phyloP scores from a whole-genome alignment of 1,140 invertebrate species.

The Cephus cinctus region DNA sequence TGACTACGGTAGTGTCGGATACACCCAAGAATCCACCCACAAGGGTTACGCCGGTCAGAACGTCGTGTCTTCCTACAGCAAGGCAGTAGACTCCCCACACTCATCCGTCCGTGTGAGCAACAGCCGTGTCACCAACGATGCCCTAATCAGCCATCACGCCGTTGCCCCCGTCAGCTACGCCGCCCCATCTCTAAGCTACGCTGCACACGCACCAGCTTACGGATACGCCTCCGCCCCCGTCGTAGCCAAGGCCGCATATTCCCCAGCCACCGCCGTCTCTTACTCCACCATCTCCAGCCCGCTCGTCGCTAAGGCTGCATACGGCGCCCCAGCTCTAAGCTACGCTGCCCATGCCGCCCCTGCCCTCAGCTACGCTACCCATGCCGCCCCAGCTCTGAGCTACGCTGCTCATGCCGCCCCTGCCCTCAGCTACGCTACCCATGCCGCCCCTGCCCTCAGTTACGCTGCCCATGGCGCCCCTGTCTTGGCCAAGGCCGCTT shows the following conservation, averaged over 20 bases:
- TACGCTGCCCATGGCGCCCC: constrained; percentile 14
- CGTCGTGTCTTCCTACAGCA: constrained; percentile 55
- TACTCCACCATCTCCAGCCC: constrained; percentile 10
- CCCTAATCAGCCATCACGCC: constrained; percentile 25
- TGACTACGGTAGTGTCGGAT: constrained; percentile 53
- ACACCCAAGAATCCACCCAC: constrained; percentile 58
- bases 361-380: constrained; percentile 16
- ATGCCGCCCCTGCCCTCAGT: constrained; percentile 14
- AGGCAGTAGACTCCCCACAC: constrained; percentile 56
- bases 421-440: constrained; percentile 3
- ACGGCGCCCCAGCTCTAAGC: constrained; percentile 13
- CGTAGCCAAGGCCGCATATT: background rate
- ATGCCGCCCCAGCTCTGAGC: constrained; percentile 13
- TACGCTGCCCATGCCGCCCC: constrained; percentile 21
- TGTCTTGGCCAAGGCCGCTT: constrained; percentile 11
- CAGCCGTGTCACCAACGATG: constrained; percentile 57
- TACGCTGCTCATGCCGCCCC: constrained; percentile 21
- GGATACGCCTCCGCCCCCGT: constrained; percentile 15
- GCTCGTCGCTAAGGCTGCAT: constrained; percentile 20
- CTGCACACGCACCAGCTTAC: constrained; percentile 13
- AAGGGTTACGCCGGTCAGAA: constrained; percentile 58
- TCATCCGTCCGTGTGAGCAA: constrained; percentile 57
- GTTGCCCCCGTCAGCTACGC: constrained; percentile 24
- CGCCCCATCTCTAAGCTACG: constrained; percentile 12
- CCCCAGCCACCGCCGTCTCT: constrained; percentile 5